phyloP scores from a whole-genome alignment of 2,797 vertebrate genomes.

The Siniperca obscura region DNA sequence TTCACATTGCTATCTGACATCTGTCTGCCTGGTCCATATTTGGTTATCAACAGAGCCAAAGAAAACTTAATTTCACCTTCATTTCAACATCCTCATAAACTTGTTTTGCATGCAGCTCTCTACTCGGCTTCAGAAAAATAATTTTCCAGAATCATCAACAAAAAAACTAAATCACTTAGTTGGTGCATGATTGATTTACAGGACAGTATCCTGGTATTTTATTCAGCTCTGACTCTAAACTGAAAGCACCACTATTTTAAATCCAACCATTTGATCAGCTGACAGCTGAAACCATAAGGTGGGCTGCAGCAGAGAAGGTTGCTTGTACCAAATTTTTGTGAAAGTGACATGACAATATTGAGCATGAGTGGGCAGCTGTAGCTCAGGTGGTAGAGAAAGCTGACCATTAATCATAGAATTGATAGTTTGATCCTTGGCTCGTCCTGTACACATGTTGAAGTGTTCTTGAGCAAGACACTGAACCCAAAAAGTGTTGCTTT shows the following conservation, averaged over 20 bases:
- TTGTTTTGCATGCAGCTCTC: slow-evolving; percentile 27
- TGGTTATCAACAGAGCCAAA: slow-evolving; percentile 3
- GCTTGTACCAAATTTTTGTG: neutral
- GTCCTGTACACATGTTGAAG: neutral
- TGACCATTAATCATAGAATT: neutral
- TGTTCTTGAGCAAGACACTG: neutral
- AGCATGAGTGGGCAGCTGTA: neutral
- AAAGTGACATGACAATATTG: neutral
- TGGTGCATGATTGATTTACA: slow-evolving; percentile 13
- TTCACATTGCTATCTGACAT: slow-evolving; percentile 49
- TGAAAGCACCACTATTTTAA: neutral
- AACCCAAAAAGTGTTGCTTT: neutral
- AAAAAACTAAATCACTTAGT: slow-evolving; percentile 9
- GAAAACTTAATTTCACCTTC: slow-evolving; percentile 40
- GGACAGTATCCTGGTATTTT: neutral
- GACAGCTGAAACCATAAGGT: neutral
- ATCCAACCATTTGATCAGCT: neutral
- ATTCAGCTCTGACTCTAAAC: neutral
- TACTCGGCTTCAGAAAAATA: neutral
- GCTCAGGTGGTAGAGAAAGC: neutral
- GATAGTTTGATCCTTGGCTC: neutral
- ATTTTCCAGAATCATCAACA: neutral
- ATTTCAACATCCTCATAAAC: slow-evolving; percentile 33
- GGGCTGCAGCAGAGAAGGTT: neutral
- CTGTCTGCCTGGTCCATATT: slow-evolving; percentile 24